A percentile compares a stretch with the other conserved stretches of the same genome.
Evolutionary conservation across 23 tunicate species (phyloP).

Genomic region (Trididemnum nubilum): DNA sequence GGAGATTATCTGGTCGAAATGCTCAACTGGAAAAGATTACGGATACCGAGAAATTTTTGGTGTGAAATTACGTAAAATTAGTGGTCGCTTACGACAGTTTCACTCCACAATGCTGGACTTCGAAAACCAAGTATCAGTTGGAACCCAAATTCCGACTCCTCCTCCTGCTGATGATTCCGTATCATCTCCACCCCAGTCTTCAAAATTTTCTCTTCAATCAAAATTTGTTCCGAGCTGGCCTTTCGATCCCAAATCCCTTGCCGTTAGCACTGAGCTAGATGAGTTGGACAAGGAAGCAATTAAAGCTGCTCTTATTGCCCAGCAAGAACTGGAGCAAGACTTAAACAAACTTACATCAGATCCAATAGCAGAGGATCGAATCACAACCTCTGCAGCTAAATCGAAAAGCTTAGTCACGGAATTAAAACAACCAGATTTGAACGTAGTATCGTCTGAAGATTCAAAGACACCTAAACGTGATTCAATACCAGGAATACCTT

Average conservation of each 20-base stretch:
- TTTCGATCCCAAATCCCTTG: constrained; percentile 66
- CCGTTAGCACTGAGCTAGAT: constrained; percentile 39
- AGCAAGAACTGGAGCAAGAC: constrained; percentile 24
- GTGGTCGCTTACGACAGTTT: constrained; percentile 32
- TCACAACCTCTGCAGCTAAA: not conserved
- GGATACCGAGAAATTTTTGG: constrained; percentile 56
- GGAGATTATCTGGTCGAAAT: constrained; percentile 63
- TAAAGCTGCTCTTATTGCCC: constrained; percentile 57
- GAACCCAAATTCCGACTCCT: constrained; percentile 55
- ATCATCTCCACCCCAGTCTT: too few species aligned
- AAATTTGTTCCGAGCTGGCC: constrained; percentile 90
- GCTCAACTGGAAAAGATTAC: constrained; percentile 19
- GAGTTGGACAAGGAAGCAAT: constrained; percentile 71
- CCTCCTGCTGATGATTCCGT: constrained; percentile 27
- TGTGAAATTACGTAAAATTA: constrained; percentile 32
- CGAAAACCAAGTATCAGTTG: constrained; percentile 11
- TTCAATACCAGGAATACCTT: constrained; percentile 32
- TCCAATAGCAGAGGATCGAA: not conserved
- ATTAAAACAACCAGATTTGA: not conserved
- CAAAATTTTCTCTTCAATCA: not conserved
- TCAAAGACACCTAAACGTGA: not conserved
- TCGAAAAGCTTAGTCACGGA: not conserved
- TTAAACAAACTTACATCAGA: not conserved
- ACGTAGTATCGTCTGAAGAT: not conserved
- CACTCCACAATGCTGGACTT: constrained; percentile 31